Base-by-base conservation (phyloP, 2,113 vertebrate genomes). In the Melospiza georgiana region DNA sequence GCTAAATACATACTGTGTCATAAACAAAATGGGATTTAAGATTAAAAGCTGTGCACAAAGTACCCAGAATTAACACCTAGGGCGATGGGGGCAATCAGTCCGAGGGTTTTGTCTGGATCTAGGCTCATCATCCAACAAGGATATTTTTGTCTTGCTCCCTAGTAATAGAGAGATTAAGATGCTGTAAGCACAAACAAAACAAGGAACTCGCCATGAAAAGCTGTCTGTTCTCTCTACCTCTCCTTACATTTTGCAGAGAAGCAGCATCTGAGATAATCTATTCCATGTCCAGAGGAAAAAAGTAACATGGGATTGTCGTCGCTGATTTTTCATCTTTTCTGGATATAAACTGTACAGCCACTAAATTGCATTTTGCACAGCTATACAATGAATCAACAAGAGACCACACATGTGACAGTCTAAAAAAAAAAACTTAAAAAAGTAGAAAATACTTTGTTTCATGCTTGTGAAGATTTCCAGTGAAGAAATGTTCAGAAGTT, bases 1-100 rank as follows among this genome's bases (percentile, higher is more conserved):
- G 61, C 92, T 95, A 95, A 96, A 94, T 83, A 96, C 91, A 90
- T 78, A 52, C 80, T 55, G 62, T 68, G 44, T 77, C 89, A 77
- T 83, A 87, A 92, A 79, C 79, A 88, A 89, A 94, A 86, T 23
- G 22, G 49, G 65, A 91, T 75, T 83, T 67, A 84, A 95, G 78
- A 94, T 78, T 52, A 84, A 93, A 96, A 88, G 51, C 91, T 75
- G 67, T n/a, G 61, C 59, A 76, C 91, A 73, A 82, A 93, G 77
- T 57, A 94, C 58, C 52, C 44, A 39, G 83, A 83, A 94, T 95
- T 94, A 94, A 85, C 87, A 91, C 80, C 73, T 24, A 0, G 71
- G 71, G 58, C 76, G 39, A 87, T 37, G 41, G 54, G 66, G 41
- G 72, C 81, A 87, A 69, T 87, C 74, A 63, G 66, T 43, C 89